These are phyloP conservation scores for Thinocorus orbignyianus DNA, from an alignment of 2,113 vertebrate species.

Conservation along the genomic window DNA sequence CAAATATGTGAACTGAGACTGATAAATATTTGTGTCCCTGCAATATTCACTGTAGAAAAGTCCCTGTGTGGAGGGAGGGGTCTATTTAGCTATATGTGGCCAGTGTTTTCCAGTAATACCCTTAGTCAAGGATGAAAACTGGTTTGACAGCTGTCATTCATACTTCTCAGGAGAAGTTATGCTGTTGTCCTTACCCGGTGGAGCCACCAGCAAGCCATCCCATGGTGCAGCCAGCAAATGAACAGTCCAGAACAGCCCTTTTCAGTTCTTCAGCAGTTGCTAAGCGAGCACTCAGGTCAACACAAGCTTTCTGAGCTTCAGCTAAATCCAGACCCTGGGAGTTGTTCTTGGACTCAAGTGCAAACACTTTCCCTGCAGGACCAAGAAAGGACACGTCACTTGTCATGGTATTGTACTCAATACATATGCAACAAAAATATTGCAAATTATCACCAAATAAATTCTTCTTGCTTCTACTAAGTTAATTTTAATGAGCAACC, in stretches of 20 bases:
- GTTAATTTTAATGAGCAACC: neutral
- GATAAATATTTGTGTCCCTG: neutral
- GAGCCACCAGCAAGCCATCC: conserved; percentile 87
- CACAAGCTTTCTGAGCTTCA: conserved; percentile 80
- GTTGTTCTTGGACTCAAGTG: conserved; percentile 79
- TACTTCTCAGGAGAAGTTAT: neutral
- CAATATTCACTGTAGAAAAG: neutral
- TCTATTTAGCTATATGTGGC: neutral
- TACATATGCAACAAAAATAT: neutral
- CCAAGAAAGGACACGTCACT: conserved; percentile 35
- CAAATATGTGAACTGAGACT: neutral
- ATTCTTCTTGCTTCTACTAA: neutral
- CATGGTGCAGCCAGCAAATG: conserved; percentile 80
- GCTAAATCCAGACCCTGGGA: conserved; percentile 75
- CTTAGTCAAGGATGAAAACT: neutral
- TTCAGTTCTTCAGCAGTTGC: conserved; percentile 84
- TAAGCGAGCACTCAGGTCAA: conserved; percentile 78
- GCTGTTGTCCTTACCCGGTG: conserved; percentile 82
- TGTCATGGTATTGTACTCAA: neutral
- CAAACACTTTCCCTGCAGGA: conserved; percentile 86
- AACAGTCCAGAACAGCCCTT: conserved; percentile 84
- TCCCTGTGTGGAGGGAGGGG: neutral
- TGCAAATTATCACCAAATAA: neutral
- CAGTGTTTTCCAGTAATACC: neutral
- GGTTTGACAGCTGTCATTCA: neutral